phyloP scores from a whole-genome alignment of 2,113 vertebrate species.

The Bubalus kerabau region DNA sequence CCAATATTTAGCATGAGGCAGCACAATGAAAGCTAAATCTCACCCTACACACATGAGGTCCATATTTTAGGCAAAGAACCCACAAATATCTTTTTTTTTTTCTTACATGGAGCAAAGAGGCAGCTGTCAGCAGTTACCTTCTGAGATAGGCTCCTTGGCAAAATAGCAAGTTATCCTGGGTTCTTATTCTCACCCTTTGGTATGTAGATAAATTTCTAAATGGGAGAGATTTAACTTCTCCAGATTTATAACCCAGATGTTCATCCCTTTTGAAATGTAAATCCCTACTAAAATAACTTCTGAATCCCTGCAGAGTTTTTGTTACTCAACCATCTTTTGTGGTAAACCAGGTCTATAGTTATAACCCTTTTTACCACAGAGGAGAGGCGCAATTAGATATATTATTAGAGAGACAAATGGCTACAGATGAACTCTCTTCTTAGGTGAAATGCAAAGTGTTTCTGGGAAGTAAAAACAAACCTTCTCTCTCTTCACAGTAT shows the following conservation, averaged over 20 bases:
- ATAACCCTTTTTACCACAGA: background rate
- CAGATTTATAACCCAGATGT: background rate
- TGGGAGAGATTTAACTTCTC: background rate
- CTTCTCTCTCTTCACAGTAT: background rate
- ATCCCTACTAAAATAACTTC: background rate
- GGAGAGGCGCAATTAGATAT: background rate
- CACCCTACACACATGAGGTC: background rate
- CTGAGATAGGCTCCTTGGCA: background rate
- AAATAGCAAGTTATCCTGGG: background rate
- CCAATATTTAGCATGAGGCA: background rate
- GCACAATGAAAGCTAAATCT: background rate
- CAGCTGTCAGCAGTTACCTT: background rate
- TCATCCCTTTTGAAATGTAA: background rate
- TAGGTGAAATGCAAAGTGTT: background rate
- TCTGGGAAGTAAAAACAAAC: background rate
- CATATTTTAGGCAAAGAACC: background rate
- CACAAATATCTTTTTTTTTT: background rate
- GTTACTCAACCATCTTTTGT: background rate
- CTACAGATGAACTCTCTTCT: background rate
- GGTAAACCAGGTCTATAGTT: background rate
- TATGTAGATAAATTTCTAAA: background rate
- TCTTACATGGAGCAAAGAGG: background rate
- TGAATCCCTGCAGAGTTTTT: background rate
- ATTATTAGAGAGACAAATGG: background rate
- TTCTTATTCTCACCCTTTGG: background rate